phyloP scores from a whole-genome alignment of 2,888 invertebrate species.

The Carpatolechia fugitivella region DNA sequence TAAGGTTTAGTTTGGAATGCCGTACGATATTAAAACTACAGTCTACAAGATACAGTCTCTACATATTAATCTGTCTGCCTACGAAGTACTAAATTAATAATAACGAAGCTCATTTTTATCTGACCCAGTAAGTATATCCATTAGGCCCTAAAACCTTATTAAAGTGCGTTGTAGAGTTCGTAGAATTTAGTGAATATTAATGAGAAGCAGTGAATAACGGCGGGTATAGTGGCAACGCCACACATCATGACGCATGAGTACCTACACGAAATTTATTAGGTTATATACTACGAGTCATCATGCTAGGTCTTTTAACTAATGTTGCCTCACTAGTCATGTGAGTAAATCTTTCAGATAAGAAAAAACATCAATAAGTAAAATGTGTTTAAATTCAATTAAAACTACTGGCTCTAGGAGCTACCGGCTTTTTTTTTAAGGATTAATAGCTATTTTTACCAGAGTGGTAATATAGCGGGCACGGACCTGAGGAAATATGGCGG shows the following conservation, averaged over 20 bases:
- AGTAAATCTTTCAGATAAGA: no score
- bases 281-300: conserved; percentile 1
- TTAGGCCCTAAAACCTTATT: conserved; percentile 5
- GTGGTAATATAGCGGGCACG: no score
- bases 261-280: conserved; percentile 1
- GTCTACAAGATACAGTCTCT: no score
- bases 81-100: background rate
- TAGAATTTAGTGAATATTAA: conserved; percentile 10
- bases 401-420: no score
- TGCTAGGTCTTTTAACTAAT: background rate
- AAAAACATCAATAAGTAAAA: no score
- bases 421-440: no score
- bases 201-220: conserved; percentile 1
- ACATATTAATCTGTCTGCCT: background rate
- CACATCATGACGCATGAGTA: background rate
- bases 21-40: no score
- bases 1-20: no score
- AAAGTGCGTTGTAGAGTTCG: background rate
- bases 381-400: no score
- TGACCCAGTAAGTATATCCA: background rate
- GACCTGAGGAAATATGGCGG: no score
- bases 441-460: no score
- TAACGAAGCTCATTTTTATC: background rate
- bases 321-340: background rate
- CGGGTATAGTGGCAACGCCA: background rate